phyloP scores from a whole-genome alignment of 2,113 vertebrate species.

The Prunella fulvescens region DNA sequence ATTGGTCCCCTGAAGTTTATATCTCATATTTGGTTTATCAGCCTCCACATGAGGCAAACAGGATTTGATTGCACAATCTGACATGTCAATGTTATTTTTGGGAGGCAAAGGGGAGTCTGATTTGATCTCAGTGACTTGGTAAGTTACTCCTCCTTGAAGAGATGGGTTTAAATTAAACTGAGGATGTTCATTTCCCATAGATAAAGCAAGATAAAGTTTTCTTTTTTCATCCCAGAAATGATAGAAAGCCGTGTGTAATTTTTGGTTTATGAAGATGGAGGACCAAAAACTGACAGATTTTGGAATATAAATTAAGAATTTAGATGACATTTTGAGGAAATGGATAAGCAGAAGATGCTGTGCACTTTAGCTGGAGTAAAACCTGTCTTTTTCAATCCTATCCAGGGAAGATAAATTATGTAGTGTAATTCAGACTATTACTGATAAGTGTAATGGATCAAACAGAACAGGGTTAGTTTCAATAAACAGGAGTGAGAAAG shows the following conservation, averaged over 20 bases:
- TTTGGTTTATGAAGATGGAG: constrained; percentile 55
- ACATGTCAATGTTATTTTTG: not conserved
- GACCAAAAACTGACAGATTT: constrained; percentile 41
- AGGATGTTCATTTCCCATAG: constrained; percentile 45
- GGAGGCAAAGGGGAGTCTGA: not conserved
- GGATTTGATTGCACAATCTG: constrained; percentile 14
- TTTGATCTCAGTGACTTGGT: constrained; percentile 27
- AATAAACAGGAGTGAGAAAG: not conserved
- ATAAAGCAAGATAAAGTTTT: constrained; percentile 50
- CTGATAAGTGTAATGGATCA: constrained; percentile 68
- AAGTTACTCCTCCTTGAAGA: constrained; percentile 12
- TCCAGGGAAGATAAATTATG: constrained; percentile 45
- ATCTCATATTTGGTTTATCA: not conserved
- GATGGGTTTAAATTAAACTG: constrained; percentile 62
- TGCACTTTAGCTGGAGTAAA: constrained; percentile 19
- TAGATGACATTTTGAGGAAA: constrained; percentile 66
- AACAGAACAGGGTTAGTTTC: constrained; percentile 61
- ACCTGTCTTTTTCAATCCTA: constrained; percentile 47
- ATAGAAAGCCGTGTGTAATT: constrained; percentile 34
- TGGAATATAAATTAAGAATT: constrained; percentile 68
- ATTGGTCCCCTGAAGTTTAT: not conserved
- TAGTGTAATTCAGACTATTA: constrained; percentile 46
- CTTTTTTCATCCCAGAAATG: constrained; percentile 41
- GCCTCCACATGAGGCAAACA: not conserved
- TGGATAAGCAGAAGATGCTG: constrained; percentile 46